Evolutionary conservation across 2,888 invertebrate genomes (phyloP), one percentile per base, ranked within the genome.

Genomic region (Nudaria mundana): DNA sequence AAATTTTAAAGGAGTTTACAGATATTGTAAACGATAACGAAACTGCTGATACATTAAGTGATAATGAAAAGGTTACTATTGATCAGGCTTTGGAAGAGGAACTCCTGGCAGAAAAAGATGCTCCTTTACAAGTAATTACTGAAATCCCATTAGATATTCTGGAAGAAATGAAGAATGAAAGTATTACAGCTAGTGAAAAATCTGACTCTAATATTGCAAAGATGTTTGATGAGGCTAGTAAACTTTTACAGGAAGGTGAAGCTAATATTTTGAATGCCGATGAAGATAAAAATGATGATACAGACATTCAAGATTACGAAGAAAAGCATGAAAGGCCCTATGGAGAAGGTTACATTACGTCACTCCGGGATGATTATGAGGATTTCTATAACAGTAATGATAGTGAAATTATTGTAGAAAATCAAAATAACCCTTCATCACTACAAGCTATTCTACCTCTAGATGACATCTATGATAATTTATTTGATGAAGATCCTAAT

Each of bases 251-350:
- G 26, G 70, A 76, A 47, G 57, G 58, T 3, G 35, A 55, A 26
- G 42, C n/a, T n/a, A n/a, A n/a, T n/a, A 50, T 15, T 52, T 72
- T 13, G 25, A 25, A 40, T 5, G 40, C 56, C 3, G 44, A 56
- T 5, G 41, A 53, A 7, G 49, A 24, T 20, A 20, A 41, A 0
- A 41, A 53, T 4, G 32, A 40, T 6, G 45, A 48, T 7, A 33
- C 48, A 11, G 53, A 61, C 15, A 40, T 65, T n/a, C 32, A 56
- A 29, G 60, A 64, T 2, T 61, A 70, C 35, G 67, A 71, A 48
- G 63, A 64, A 7, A 64, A 67, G 44, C 54, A 56, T 5, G 46
- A 42, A 1, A 49, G 50, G 25, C 62, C 65, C 3, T 63, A 50
- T 28, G 55, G 52, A 12, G 66, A 68, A 54, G 53, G 46, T 0